Base-by-base conservation (phyloP, 2,797 vertebrate species). In the Myotis planiceps region DNA sequence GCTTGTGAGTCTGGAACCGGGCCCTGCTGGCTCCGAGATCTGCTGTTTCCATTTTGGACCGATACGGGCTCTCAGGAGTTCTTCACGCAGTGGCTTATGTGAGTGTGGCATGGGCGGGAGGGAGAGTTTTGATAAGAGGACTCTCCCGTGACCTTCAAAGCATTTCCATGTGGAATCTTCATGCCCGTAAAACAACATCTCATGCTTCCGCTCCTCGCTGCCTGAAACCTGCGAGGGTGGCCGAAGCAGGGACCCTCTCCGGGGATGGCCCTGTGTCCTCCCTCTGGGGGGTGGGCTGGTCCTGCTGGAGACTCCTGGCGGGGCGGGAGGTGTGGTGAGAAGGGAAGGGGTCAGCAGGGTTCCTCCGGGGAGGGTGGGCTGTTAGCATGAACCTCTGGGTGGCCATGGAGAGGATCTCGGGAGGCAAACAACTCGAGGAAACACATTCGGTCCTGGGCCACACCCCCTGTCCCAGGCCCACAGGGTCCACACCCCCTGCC, bases 21-120 rank as follows among this genome's bases (percentile, higher is more conserved):
- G 76, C 39, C 45, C 53, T 69, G 69, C 47, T 37, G 21, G 2
- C 12, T 45, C 55, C 81, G 49, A 42, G 60, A n/a, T 27, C 16
- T 49, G 32, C 65, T 29, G 39, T 83, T 74, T 88, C n/a, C 60
- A 5, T 49, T 32, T 63, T n/a, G 3, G 29, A n/a, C 65, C 10
- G 65, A 37, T n/a, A 21, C 8, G 18, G 32, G 16, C 65, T 53
- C 42, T 53, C 14, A 0, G 47, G 34, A 32, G 7, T 47, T 79
- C 53, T 78, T 14, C 55, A 42, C 39, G 10, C 23, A 3, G 8
- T 18, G 55, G 69, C 13, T 78, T 37, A 49, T 15, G 18, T 6
- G 60, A 39, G n/a, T 27, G 18, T 1, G 6, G 49, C 39, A 27
- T 1, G 27, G 39, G 16, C 0, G 0, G 1, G 27, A 23, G 14